Evolutionary conservation across 2,797 vertebrate species (phyloP).

Genomic region (Premnoplex brunnescens): DNA sequence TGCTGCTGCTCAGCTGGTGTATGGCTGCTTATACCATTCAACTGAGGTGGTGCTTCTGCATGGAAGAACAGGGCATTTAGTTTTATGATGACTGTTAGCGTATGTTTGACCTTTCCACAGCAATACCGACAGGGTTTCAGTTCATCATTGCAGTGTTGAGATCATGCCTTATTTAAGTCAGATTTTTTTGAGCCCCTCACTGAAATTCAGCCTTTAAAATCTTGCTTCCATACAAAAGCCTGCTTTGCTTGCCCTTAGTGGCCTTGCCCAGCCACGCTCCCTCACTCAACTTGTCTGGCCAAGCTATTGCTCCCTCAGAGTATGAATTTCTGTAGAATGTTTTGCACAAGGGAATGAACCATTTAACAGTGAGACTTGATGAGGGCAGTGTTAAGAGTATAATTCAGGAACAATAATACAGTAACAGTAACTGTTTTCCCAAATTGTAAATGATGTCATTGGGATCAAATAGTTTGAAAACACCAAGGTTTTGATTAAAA

Average conservation of each 20-base stretch:
- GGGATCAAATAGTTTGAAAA: neutral
- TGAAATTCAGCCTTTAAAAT: neutral
- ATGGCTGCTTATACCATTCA: neutral
- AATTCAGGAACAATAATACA: neutral
- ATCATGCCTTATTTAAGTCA: neutral
- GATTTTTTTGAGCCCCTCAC: neutral
- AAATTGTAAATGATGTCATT: neutral
- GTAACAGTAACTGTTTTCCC: neutral
- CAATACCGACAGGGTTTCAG: neutral
- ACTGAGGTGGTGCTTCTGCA: neutral
- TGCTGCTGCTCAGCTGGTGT: neutral
- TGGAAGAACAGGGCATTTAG: neutral
- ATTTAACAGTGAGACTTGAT: neutral
- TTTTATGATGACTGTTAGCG: neutral
- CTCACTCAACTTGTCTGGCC: neutral
- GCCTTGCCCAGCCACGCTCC: neutral
- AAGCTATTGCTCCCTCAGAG: neutral
- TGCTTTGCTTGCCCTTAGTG: neutral
- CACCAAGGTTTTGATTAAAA: neutral
- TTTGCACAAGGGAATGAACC: neutral
- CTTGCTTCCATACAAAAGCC: neutral
- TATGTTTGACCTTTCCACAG: neutral
- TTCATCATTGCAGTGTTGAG: neutral
- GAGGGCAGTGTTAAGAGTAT: fast-evolving
- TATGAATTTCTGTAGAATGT: neutral